Conservation (phyloP, 1,140 invertebrate genomes). For the Brachionus rubens region DNA sequence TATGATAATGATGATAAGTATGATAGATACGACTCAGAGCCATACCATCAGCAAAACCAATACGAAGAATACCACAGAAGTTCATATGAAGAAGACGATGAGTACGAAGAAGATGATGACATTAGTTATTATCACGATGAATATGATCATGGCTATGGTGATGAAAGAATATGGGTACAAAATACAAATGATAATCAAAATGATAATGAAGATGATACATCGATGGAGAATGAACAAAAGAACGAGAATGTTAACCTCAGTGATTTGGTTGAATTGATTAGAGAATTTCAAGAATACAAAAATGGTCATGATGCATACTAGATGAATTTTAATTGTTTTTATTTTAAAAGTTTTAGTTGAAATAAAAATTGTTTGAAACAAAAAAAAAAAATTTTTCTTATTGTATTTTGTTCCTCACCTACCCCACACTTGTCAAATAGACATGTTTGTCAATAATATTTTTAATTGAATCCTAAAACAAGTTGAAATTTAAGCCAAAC, state of each 20-base stretch:
- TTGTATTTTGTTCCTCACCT: too few species aligned
- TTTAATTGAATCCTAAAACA: too few species aligned
- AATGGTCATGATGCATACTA: background rate
- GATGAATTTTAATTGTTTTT: background rate
- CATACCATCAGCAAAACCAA: background rate
- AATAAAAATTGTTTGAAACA: too few species aligned
- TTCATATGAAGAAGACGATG: background rate
- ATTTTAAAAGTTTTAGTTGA: constrained; percentile 6
- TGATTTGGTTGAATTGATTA: constrained; percentile 4
- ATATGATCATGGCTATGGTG: background rate
- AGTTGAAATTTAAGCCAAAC: too few species aligned
- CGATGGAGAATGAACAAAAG: constrained; percentile 7
- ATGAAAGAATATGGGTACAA: background rate
- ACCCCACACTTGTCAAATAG: too few species aligned
- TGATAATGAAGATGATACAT: constrained; percentile 31
- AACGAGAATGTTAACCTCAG: constrained; percentile 2
- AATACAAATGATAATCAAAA: constrained; percentile 17
- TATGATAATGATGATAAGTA: background rate
- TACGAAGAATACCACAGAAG: too few species aligned
- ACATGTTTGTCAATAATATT: too few species aligned
- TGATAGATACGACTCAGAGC: background rate
- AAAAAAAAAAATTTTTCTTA: too few species aligned
- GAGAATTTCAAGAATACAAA: background rate
- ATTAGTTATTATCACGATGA: background rate
- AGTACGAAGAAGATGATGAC: background rate